Percentiles rank a stretch among this genome's conserved stretches.
These are phyloP conservation scores for Rhabdomys dilectus DNA, from an alignment of 2,113 vertebrate genomes.

Conservation along the genomic window DNA sequence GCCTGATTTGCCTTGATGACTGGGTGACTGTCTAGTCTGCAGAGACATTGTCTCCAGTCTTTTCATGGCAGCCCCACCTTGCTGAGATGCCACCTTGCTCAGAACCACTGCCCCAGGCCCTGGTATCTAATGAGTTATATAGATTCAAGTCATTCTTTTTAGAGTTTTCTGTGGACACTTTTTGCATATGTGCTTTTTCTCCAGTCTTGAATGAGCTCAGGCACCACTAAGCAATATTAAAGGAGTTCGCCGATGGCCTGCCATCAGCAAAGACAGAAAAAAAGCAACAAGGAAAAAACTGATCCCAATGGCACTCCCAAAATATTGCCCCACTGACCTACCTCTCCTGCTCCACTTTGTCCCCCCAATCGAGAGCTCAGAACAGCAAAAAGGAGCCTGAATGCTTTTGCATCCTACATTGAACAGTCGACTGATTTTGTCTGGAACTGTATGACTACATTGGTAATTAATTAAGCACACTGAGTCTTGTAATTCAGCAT, in stretches of 20 bases:
- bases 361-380: neutral
- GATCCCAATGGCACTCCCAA: slow-evolving; percentile 2
- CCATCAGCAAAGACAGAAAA: neutral
- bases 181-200: fast-evolving
- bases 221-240: neutral
- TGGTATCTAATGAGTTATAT: fast-evolving
- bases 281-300: neutral
- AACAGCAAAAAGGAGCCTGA: neutral
- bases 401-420: neutral
- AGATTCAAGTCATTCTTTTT: fast-evolving
- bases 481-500: neutral
- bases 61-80: fast-evolving
- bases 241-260: neutral
- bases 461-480: neutral
- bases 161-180: fast-evolving
- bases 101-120: neutral
- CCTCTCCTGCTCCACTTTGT: neutral
- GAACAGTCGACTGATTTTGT: neutral
- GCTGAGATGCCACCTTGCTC: fast-evolving
- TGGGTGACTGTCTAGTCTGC: fast-evolving
- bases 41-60: fast-evolving
- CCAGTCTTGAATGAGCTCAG: neutral
- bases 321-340: slow-evolving; percentile 18
- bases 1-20: neutral
- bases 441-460: neutral